Conservation (phyloP, 2,797 vertebrate species). For the Kryptolebias ocellatus region DNA sequence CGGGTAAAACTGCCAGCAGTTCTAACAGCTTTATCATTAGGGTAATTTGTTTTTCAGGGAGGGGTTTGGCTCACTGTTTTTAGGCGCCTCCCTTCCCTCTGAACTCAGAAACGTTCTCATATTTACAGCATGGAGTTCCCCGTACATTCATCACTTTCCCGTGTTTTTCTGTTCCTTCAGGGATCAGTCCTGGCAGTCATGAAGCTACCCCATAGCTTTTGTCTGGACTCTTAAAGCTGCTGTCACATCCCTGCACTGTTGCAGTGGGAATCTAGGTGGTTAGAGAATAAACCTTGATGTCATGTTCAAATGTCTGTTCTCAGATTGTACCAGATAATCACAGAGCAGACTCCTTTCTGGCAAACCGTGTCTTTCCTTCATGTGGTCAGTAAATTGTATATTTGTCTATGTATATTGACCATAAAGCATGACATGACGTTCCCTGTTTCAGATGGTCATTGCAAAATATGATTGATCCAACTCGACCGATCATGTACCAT, state of each 20-base stretch:
- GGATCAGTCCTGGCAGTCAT: constrained; percentile 14
- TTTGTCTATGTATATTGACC: constrained; percentile 38
- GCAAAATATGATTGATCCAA: constrained; percentile 16
- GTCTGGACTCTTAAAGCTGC: constrained; percentile 37
- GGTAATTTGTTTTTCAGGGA: constrained; percentile 14
- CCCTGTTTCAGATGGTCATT: constrained; percentile 7
- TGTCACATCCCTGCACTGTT: constrained; percentile 44
- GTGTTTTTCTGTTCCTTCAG: constrained; percentile 5
- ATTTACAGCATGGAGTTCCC: constrained; percentile 26
- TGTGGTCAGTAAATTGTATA: constrained; percentile 42
- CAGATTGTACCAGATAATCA: constrained; percentile 16
- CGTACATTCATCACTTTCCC: constrained; percentile 18
- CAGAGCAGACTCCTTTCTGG: constrained; percentile 28
- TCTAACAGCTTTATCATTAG: constrained; percentile 27
- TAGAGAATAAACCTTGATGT: constrained; percentile 53
- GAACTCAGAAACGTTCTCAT: constrained; percentile 9
- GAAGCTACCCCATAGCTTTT: neutral
- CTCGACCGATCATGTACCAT: constrained; percentile 3
- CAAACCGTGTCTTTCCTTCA: constrained; percentile 12
- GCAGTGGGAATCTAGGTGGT: constrained; percentile 56
- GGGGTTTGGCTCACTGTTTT: neutral
- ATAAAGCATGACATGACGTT: constrained; percentile 57
- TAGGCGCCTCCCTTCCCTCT: constrained; percentile 2
- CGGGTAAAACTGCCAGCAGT: constrained; percentile 35
- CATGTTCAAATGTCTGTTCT: constrained; percentile 35